These are phyloP conservation scores for Pollenia griseotomentosa DNA, from an alignment of 2,888 invertebrate species.

Conservation along the genomic window DNA sequence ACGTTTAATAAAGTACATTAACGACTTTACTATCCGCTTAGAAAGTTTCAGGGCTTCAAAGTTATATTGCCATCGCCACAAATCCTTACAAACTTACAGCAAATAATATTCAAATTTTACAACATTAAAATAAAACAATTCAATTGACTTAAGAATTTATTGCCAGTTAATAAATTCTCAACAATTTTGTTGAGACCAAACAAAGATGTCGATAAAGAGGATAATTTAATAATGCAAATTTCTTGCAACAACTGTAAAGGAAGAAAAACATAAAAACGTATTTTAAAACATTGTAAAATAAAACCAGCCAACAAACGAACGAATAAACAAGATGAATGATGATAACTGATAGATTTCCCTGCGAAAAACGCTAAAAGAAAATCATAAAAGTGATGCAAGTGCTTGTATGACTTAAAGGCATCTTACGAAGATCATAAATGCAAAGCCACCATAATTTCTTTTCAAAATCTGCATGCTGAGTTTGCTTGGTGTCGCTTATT, in stretches of 20 bases:
- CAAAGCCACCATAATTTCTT: constrained; percentile 46
- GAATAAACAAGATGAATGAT: neutral
- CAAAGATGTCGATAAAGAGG: neutral
- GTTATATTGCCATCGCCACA: too few relatives aligned
- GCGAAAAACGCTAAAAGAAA: neutral
- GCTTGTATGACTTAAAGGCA: constrained; percentile 20
- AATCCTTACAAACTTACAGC: too few relatives aligned
- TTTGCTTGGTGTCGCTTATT: neutral
- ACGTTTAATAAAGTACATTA: too few relatives aligned
- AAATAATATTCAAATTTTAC: neutral
- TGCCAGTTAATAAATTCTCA: neutral
- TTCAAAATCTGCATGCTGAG: neutral
- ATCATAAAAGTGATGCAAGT: neutral
- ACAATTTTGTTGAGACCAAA: constrained; percentile 2
- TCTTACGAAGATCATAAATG: constrained; percentile 46
- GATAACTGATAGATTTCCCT: neutral
- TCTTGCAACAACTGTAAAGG: neutral
- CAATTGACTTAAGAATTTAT: neutral
- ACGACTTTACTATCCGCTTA: too few relatives aligned
- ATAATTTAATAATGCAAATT: neutral
- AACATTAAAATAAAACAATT: constrained; percentile 2
- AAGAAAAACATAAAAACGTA: neutral
- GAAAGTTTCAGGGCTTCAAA: too few relatives aligned
- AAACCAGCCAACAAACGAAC: neutral
- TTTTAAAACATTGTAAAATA: neutral